Evolutionary conservation across 2,113 vertebrate genomes (phyloP).

Genomic region (Tenrec ecaudatus): DNA sequence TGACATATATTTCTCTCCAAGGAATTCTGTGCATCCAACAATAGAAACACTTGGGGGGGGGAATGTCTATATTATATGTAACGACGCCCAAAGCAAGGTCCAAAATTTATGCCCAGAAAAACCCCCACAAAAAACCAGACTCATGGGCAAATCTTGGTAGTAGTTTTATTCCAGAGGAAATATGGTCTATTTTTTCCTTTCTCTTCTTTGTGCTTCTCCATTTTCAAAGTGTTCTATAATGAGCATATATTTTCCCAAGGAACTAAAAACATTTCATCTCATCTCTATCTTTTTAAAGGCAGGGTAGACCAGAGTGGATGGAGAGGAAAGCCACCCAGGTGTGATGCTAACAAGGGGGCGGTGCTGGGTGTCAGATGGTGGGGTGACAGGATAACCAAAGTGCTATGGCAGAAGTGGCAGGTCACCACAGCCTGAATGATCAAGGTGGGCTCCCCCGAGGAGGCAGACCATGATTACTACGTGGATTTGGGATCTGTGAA

Average conservation of each 20-base stretch:
- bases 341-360: not conserved
- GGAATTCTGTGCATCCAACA: conserved; percentile 31
- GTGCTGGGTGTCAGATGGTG: not conserved
- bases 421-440: not conserved
- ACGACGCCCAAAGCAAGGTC: not conserved
- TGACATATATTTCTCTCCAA: not conserved
- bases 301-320: not conserved
- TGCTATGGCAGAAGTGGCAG: not conserved
- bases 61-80: not conserved
- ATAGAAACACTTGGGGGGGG: not conserved
- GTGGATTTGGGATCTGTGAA: not conserved
- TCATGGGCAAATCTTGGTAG: not conserved
- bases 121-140: not conserved
- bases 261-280: not conserved
- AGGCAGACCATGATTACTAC: not conserved
- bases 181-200: not conserved
- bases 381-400: too few species aligned
- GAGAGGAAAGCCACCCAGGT: not conserved
- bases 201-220: not conserved
- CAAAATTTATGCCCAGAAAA: not conserved
- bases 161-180: not conserved
- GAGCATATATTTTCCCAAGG: conserved; percentile 2
- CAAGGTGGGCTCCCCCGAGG: not conserved
- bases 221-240: conserved; percentile 29
- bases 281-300: not conserved